Evolutionary conservation across 2,113 vertebrate species (phyloP).

Genomic region (Uria aalge): DNA sequence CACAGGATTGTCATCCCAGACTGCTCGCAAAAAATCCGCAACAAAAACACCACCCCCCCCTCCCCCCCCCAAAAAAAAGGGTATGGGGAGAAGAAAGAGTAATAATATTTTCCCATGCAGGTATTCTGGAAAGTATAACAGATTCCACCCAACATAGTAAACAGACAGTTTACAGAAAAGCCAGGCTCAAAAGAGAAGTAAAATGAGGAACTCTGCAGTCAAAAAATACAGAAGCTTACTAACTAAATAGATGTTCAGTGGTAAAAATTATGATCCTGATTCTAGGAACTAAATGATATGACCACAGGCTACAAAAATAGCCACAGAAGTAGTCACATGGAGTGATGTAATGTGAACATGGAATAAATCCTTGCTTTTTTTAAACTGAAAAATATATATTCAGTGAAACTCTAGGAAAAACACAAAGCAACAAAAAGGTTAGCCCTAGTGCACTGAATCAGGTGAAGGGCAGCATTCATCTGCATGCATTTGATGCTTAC

Average conservation of each 20-base stretch:
- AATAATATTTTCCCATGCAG: background rate
- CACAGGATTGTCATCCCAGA: background rate
- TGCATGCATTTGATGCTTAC: background rate
- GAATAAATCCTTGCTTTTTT: slow-evolving; percentile 17
- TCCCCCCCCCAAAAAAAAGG: too few relatives aligned
- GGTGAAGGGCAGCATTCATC: background rate
- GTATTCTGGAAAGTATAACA: background rate
- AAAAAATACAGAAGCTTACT: background rate
- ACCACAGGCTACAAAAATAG: slow-evolving; percentile 47
- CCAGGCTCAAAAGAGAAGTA: slow-evolving; percentile 1
- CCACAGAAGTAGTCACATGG: background rate
- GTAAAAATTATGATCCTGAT: slow-evolving; percentile 38
- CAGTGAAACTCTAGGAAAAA: background rate
- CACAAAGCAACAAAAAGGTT: background rate
- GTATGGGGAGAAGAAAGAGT: background rate
- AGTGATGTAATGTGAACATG: slow-evolving; percentile 21
- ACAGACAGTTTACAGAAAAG: background rate
- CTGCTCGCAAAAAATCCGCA: background rate
- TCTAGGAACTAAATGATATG: slow-evolving; percentile 48
- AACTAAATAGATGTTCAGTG: background rate
- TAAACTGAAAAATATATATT: background rate
- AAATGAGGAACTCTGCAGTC: background rate
- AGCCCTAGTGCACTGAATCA: background rate
- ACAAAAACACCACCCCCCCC: background rate
- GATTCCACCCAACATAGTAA: background rate